phyloP scores from a whole-genome alignment of 2,888 invertebrate species.

The Lasioglossum vierecki region DNA sequence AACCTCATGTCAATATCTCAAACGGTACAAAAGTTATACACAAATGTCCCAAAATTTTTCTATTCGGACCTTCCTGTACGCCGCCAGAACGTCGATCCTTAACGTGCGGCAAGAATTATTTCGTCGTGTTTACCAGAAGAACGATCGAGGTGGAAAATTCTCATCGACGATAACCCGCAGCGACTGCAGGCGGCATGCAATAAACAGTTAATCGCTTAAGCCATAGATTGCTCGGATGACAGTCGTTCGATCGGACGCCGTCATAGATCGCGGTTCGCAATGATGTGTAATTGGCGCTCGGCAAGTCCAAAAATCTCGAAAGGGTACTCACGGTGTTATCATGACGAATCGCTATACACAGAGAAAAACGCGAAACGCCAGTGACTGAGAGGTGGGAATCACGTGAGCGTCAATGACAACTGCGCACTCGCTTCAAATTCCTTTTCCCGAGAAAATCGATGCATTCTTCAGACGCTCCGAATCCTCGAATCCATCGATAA shows the following conservation, averaged over 20 bases:
- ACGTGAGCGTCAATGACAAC: slow-evolving; percentile 38
- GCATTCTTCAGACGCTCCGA: slow-evolving; percentile 35
- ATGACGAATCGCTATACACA: slow-evolving; percentile 27
- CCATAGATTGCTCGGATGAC: slow-evolving; percentile 40
- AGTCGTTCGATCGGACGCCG: slow-evolving; percentile 25
- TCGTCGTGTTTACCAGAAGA: neutral
- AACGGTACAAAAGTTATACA: no score
- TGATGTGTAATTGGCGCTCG: slow-evolving; percentile 28
- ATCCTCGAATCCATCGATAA: slow-evolving; percentile 57
- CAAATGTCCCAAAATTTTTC: no score
- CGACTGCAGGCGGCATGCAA: slow-evolving; percentile 51
- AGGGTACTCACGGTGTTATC: slow-evolving; percentile 37
- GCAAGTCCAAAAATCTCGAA: slow-evolving; percentile 29
- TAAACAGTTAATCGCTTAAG: slow-evolving; percentile 63
- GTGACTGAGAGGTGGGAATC: slow-evolving; percentile 16
- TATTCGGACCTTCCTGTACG: no score
- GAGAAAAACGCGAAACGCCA: slow-evolving; percentile 9
- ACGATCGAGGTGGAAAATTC: slow-evolving; percentile 24
- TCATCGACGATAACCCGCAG: slow-evolving; percentile 44
- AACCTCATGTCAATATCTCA: no score
- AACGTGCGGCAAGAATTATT: neutral
- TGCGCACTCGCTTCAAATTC: slow-evolving; percentile 50
- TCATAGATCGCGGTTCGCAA: slow-evolving; percentile 8
- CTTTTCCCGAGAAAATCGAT: slow-evolving; percentile 53
- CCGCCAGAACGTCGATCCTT: neutral